Evolutionary conservation across 2,888 invertebrate genomes (phyloP), one percentile per base, ranked within the genome.

Genomic region (Caenorhabditis auriculariae): DNA sequence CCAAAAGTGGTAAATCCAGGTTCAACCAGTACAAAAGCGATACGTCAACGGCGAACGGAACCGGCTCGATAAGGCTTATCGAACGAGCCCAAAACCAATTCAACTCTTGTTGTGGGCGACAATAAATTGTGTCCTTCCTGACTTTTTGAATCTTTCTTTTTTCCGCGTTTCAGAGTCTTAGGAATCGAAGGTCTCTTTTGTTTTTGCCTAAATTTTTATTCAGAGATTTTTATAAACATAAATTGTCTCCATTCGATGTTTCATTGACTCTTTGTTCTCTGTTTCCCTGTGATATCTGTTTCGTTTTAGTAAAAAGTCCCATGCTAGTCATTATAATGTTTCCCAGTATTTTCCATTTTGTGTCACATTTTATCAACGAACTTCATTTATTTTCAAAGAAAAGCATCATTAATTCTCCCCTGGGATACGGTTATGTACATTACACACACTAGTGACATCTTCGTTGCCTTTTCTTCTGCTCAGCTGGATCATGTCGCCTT

Each of bases 51-150:
- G 28, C 35, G 24, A 38, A 35, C 27, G 47, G 48, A 27, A 39
- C 44, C 5, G 50, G 58, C 17, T 49, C 58, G 4, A 70, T 76
- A 6, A 69, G 60, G 38, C 57, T 77, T 2, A 39, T 76, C 15
- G 72, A 72, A 35, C 60, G 70, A 21, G 77, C 76, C 6, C 73
- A 75, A 35, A 66, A 52, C 21, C 73, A 74, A 32, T 43, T 76
- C 17, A 66, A 62, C 39, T 48, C 48, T 12, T 75, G 75, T 38
- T 75, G 75, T 49, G 60, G 65, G 9, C 55, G 70, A 38, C 56
- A 43, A 27, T 66, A 27, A 54, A 19, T 17, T 29, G 38, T 23
- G n/a, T 15, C 15, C 51, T 3, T 24, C 38, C 26, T n/a, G n/a
- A n/a, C n/a, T n/a, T n/a, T n/a, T n/a, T n/a, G n/a, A n/a, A n/a